Base-by-base conservation (phyloP, 1,140 invertebrate species). In the Anastatus disparis region DNA sequence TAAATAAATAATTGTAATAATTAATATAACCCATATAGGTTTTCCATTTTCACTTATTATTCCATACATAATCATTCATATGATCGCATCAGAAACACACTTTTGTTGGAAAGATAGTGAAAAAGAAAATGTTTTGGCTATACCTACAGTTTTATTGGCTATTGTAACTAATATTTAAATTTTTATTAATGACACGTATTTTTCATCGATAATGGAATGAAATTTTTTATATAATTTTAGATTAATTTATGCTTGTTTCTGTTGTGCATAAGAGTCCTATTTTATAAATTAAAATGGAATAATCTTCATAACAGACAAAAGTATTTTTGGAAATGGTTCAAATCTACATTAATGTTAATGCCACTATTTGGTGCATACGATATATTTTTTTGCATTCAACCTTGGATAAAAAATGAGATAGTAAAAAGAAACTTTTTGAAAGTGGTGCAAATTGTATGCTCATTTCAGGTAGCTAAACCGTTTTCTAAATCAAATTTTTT, bases 81-180 rank as follows among this genome's bases (percentile, higher is more conserved):
- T 44, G 17, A 26, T 27, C n/a, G 17, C 59, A 15, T 17, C 20
- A 20, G 9, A 62, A 9, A 44, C 59, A 27, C 46, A 62, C 27
- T 62, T 46, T 46, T 62, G 59, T n/a, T 62, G 59, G 59, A n/a
- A 46, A 1, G 59, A 62, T 42, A 20, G n/a, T 20, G 59, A 62
- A 15, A 44, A 62, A 27, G 12, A n/a, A 15, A 46, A 46, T 42
- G 29, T 46, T 1, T 3, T 62, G 4, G 59, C 42, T 46, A 15
- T 62, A 3, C 59, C 59, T 6, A 48, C 46, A 44, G 26, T 62
- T 10, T 1, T 62, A 24, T 46, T 62, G 26, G 22, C 46, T 62
- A 27, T 62, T 40, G 59, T 62, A 62, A n/a, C n/a, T n/a, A n/a
- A n/a, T n/a, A n/a, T n/a, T n/a, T n/a, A n/a, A n/a, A n/a, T n/a